A percentile compares a stretch with the other conserved stretches of the same genome.
Evolutionary conservation across 2,888 invertebrate species (phyloP).

Genomic region (Phorcus lineatus): DNA sequence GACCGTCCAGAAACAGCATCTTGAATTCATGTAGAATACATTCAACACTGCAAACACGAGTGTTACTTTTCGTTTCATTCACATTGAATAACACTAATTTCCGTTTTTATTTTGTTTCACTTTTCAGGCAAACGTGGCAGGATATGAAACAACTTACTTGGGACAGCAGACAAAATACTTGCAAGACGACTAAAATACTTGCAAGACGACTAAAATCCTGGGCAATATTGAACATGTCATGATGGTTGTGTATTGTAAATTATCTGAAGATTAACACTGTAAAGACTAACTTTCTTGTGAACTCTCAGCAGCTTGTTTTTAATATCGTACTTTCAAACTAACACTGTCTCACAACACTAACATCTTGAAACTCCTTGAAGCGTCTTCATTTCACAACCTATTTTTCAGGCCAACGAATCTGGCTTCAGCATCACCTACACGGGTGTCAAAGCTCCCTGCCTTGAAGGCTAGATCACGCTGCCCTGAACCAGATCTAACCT

Average conservation of each 20-base stretch:
- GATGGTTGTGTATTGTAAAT: too few relatives aligned
- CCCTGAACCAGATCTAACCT: background rate
- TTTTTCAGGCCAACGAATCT: conserved; percentile 25
- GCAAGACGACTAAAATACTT: background rate
- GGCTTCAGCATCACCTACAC: conserved; percentile 3
- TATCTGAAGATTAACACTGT: too few relatives aligned
- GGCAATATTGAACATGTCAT: too few relatives aligned
- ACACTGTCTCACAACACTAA: too few relatives aligned
- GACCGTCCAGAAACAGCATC: too few relatives aligned
- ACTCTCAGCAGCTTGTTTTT: too few relatives aligned
- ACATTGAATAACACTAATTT: too few relatives aligned
- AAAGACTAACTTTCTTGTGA: too few relatives aligned
- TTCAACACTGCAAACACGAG: too few relatives aligned
- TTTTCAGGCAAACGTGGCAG: background rate
- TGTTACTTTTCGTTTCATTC: too few relatives aligned
- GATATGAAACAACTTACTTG: background rate
- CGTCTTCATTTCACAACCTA: background rate
- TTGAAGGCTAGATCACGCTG: background rate
- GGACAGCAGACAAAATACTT: background rate
- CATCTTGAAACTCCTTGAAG: background rate
- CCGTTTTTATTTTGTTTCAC: background rate
- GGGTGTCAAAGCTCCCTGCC: conserved; percentile 18
- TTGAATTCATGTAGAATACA: too few relatives aligned
- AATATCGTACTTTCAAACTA: too few relatives aligned
- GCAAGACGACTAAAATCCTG: background rate